Base-by-base conservation (phyloP, 2,797 vertebrate species). In the Spinibarbus caldwelli region DNA sequence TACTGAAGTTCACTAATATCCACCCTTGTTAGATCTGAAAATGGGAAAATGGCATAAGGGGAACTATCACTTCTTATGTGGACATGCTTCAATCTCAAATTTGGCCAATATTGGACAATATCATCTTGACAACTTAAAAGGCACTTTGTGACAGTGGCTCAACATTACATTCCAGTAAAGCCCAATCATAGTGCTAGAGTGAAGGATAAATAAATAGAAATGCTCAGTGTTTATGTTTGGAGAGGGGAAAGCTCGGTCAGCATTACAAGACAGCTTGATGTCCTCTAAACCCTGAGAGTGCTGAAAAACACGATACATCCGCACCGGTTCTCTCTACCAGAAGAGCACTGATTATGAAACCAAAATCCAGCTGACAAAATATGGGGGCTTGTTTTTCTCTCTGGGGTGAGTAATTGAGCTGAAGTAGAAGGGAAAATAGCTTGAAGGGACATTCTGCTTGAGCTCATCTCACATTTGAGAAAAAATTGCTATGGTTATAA, bases 351-450 rank as follows among this genome's bases (percentile, higher is more conserved):
- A 88, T 90, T 89, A 79, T 76, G 70, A 79, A 89, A 90, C 85
- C 23, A 71, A 85, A 87, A 81, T 85, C 83, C 85, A 90, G 89
- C 89, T 90, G 88, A 87, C 68, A 78, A 85, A 90, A 90, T 86
- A 89, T 26, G 36, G 68, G 68, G 77, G 7, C 80, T 66, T 73
- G 38, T 54, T 77, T 31, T 68, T 80, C 80, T 78, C 85, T 82
- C 47, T 67, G 34, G 85, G 85, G 88, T 73, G 71, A 75, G 83
- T 6, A 43, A 88, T 17, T 36, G 66, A 86, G 76, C 78, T 85
- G 43, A 86, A 77, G 68, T 29, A 80, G 34, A 64, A 45, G 17
- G 19, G 52, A 76, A 85, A 82, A 75, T 59, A 36, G 67, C 67
- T 84, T 38, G 47, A 86, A 29, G 83, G 54, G 72, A 85, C 75